Evolutionary conservation across 2,797 vertebrate species (phyloP).

Genomic region (Threskiornis aethiopicus): DNA sequence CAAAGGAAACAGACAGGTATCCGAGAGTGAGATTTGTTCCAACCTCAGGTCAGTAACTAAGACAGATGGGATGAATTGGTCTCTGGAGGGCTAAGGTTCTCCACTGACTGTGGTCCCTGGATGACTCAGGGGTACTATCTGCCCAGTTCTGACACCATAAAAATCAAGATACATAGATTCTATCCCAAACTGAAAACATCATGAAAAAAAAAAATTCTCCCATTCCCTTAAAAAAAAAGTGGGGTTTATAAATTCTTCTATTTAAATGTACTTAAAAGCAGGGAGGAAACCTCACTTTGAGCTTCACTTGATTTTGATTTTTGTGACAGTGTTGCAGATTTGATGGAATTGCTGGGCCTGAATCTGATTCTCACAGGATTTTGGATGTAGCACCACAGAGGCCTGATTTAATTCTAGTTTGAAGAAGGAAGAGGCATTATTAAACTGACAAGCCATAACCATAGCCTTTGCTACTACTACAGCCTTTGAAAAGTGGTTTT

Average conservation of each 20-base stretch:
- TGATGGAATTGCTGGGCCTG: neutral
- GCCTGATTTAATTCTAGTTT: neutral
- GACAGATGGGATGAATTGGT: neutral
- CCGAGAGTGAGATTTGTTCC: neutral
- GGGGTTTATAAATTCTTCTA: neutral
- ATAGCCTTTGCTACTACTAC: neutral
- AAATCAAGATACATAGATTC: neutral
- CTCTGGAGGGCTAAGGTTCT: neutral
- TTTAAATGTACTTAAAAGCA: neutral
- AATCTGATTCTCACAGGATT: neutral
- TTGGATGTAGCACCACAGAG: neutral
- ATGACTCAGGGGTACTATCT: neutral
- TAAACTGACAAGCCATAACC: neutral
- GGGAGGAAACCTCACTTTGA: accelerated
- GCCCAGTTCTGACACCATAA: neutral
- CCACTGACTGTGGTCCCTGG: neutral
- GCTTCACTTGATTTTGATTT: neutral
- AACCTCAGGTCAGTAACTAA: neutral
- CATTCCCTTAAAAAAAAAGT: neutral
- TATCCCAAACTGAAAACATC: neutral
- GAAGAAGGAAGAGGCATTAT: neutral
- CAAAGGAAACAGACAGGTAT: neutral
- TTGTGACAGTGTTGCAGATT: neutral
- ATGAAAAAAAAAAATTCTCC: neutral
- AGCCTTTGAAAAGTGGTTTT: neutral